Conservation (phyloP, 2,797 vertebrate genomes). For the Vultur gryphus region DNA sequence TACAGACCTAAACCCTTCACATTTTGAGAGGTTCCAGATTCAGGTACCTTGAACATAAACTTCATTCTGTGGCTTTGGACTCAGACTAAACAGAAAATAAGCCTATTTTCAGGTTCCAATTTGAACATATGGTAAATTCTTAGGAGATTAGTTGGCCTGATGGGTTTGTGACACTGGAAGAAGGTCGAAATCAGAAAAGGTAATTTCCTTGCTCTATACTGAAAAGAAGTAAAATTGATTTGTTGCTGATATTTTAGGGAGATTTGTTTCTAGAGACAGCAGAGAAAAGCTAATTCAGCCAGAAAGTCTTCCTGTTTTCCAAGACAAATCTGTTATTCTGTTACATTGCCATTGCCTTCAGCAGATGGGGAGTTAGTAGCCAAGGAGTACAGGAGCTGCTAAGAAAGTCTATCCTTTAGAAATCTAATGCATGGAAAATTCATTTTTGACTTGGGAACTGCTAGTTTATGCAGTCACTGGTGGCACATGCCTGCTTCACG, state of each 20-base stretch:
- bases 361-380: not conserved
- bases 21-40: constrained; percentile 29
- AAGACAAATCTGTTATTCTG: not conserved
- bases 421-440: not conserved
- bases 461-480: not conserved
- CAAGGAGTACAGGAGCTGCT: not conserved
- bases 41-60: not conserved
- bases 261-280: constrained; percentile 7
- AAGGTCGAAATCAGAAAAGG: constrained; percentile 15
- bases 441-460: not conserved
- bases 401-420: not conserved
- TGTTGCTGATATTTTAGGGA: constrained; percentile 24
- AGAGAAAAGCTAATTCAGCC: not conserved
- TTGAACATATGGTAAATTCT: constrained; percentile 33
- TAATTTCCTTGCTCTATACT: constrained; percentile 19
- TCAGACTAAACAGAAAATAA: constrained; percentile 19
- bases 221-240: constrained; percentile 33
- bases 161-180: constrained; percentile 3
- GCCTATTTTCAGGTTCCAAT: not conserved
- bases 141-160: not conserved
- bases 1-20: not conserved
- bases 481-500: not conserved
- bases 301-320: not conserved
- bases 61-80: constrained; percentile 6
- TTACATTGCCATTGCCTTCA: not conserved